These are phyloP conservation scores for Limnephilus marmoratus DNA, from an alignment of 2,888 invertebrate genomes.

Conservation along the genomic window DNA sequence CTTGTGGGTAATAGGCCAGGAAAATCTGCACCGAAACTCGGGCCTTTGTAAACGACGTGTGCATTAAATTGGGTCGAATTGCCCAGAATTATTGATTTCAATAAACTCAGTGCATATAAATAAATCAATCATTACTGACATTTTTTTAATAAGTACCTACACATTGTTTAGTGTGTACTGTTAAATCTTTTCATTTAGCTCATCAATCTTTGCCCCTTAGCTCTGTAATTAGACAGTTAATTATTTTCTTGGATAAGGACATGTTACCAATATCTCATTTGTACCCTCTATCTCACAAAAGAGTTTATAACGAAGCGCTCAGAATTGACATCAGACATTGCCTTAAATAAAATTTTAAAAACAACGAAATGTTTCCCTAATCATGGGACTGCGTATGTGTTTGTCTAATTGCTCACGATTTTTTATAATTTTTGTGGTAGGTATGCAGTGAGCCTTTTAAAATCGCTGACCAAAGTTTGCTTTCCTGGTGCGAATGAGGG, in stretches of 20 bases:
- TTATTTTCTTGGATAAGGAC: too few species aligned
- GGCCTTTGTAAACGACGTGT: slow-evolving; percentile 21
- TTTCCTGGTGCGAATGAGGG: not conserved
- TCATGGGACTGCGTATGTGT: too few species aligned
- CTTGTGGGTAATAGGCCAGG: not conserved
- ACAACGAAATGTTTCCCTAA: too few species aligned
- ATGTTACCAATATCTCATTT: not conserved
- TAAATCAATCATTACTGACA: not conserved
- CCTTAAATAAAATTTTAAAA: too few species aligned
- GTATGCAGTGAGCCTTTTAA: not conserved
- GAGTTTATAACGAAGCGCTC: too few species aligned
- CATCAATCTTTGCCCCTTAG: not conserved
- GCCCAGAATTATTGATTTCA: not conserved
- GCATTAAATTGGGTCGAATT: not conserved
- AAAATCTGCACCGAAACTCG: slow-evolving; percentile 8
- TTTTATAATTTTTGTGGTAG: not conserved
- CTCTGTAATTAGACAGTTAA: not conserved
- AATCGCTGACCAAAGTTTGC: not conserved
- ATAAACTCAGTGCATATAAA: not conserved
- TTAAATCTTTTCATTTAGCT: not conserved
- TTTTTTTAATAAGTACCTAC: too few species aligned
- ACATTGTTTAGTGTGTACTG: not conserved
- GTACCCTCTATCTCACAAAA: not conserved
- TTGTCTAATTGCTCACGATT: too few species aligned
- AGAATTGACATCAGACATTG: not conserved